These are phyloP conservation scores for Caloenas nicobarica DNA, from an alignment of 2,113 vertebrate species.

Conservation along the genomic window DNA sequence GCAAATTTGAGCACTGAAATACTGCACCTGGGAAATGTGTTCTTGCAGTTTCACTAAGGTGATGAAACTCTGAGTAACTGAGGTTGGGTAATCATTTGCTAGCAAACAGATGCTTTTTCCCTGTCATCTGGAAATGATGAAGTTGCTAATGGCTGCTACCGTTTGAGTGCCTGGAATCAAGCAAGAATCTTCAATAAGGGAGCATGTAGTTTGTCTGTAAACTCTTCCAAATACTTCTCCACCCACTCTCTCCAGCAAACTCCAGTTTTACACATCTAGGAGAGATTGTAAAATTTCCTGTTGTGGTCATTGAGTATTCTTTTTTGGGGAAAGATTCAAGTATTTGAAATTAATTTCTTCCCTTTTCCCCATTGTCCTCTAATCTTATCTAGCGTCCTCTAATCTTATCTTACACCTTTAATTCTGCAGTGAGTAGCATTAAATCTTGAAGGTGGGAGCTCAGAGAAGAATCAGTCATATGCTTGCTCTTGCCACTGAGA, in stretches of 20 bases:
- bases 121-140: slow-evolving; percentile 19
- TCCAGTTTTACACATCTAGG: neutral
- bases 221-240: slow-evolving; percentile 20
- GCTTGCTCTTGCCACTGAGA: neutral
- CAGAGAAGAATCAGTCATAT: neutral
- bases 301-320: neutral
- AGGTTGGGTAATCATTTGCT: neutral
- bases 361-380: neutral
- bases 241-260: neutral
- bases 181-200: neutral
- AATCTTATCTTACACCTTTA: neutral
- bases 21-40: neutral
- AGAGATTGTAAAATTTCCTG: slow-evolving; percentile 14
- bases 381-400: neutral
- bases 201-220: neutral
- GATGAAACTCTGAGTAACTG: neutral
- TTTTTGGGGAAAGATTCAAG: neutral
- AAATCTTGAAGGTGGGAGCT: neutral
- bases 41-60: neutral
- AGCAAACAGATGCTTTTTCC: neutral
- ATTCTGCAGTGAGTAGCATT: neutral
- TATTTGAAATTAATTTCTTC: slow-evolving; percentile 2
- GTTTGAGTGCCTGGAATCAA: slow-evolving; percentile 4
- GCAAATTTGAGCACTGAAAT: neutral
- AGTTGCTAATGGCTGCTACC: neutral